Percentiles rank a stretch among this genome's conserved stretches.
Conservation (phyloP, 2,888 invertebrate genomes). For the Platycheirus albimanus region DNA sequence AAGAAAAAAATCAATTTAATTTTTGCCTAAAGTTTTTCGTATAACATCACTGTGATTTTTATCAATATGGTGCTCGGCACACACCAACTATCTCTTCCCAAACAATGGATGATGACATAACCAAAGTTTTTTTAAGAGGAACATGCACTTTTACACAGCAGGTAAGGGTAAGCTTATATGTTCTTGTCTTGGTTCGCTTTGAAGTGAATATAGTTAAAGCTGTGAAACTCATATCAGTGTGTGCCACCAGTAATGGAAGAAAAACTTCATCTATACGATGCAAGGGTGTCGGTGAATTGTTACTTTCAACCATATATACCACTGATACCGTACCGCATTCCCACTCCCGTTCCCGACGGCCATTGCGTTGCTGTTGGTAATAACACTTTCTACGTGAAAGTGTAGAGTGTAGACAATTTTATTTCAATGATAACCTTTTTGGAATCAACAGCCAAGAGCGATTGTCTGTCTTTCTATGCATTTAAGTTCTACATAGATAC, state of each 20-base stretch:
- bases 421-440: constrained; percentile 47
- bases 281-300: constrained; percentile 15
- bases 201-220: not conserved
- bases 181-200: not conserved
- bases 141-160: constrained; percentile 55
- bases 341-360: constrained; percentile 3
- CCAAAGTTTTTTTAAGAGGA: constrained; percentile 63
- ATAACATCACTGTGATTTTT: not conserved
- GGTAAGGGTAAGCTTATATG: constrained; percentile 51
- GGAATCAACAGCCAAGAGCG: constrained; percentile 12
- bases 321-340: no score
- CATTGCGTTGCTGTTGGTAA: not conserved
- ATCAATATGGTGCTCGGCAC: not conserved
- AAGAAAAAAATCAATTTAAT: no score
- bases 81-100: constrained; percentile 16
- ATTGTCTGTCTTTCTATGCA: not conserved
- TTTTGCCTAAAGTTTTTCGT: not conserved
- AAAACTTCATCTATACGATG: constrained; percentile 52
- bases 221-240: not conserved
- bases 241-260: not conserved
- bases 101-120: constrained; percentile 63
- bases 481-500: no score
- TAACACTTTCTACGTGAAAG: constrained; percentile 9
- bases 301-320: constrained; percentile 31
- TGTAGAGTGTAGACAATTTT: constrained; percentile 42